phyloP scores from a whole-genome alignment of 2,797 vertebrate genomes.

The Acanthurus tractus region DNA sequence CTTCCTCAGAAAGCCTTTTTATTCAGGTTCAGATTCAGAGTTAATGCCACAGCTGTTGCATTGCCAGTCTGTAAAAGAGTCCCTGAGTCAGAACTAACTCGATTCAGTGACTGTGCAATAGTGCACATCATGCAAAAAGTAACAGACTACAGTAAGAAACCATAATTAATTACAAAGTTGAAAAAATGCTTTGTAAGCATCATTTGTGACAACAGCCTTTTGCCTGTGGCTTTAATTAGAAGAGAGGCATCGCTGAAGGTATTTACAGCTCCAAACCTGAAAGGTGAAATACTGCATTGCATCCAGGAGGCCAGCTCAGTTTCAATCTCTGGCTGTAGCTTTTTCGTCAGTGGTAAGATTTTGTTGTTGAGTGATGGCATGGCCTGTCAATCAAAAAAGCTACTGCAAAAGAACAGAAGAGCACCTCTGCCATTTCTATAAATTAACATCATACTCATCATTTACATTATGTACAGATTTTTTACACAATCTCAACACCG shows the following conservation, averaged over 20 bases:
- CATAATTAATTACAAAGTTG: conserved; percentile 64
- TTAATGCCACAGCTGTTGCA: conserved; percentile 74
- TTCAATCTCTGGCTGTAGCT: conserved; percentile 24
- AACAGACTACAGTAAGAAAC: conserved; percentile 60
- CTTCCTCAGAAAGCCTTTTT: conserved; percentile 76
- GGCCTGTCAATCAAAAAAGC: conserved; percentile 37
- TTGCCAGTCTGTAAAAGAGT: conserved; percentile 70
- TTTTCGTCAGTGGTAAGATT: conserved; percentile 28
- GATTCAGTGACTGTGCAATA: conserved; percentile 66
- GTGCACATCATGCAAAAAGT: conserved; percentile 75
- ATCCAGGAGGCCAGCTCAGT: conserved; percentile 16
- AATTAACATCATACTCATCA: conserved; percentile 39
- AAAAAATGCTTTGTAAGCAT: conserved; percentile 58
- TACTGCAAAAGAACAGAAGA: conserved; percentile 50
- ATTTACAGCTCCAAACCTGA: conserved; percentile 56
- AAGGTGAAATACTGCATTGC: conserved; percentile 23
- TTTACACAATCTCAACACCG: conserved; percentile 44
- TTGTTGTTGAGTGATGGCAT: conserved; percentile 44
- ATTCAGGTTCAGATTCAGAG: conserved; percentile 72
- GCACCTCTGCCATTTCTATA: conserved; percentile 51
- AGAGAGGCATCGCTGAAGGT: conserved; percentile 32
- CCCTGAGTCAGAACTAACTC: conserved; percentile 80
- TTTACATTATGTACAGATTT: conserved; percentile 72
- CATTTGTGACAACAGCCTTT: conserved; percentile 34
- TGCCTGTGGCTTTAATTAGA: conserved; percentile 37